phyloP scores from a whole-genome alignment of 2,113 vertebrate genomes.

The Oreochromis tanganicae region DNA sequence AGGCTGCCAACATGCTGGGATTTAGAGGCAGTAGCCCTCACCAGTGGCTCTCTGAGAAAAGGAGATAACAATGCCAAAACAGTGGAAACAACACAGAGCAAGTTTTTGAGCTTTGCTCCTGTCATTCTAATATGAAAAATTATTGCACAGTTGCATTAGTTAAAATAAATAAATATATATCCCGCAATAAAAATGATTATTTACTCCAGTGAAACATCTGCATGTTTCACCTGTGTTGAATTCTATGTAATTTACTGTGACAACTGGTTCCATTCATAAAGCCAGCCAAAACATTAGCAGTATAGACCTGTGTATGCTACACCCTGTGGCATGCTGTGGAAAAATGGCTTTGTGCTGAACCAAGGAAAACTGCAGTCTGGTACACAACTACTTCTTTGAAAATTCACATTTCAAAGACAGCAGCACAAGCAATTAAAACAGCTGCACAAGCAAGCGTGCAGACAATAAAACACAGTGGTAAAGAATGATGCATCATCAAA shows the following conservation, averaged over 20 bases:
- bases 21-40: slow-evolving; percentile 45
- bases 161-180: background rate
- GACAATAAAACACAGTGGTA: background rate
- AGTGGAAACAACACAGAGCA: slow-evolving; percentile 8
- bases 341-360: background rate
- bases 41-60: slow-evolving; percentile 33
- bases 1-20: slow-evolving; percentile 55
- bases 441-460: background rate
- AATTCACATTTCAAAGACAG: background rate
- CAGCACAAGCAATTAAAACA: background rate
- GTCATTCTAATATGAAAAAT: background rate
- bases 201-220: background rate
- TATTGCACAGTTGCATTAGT: background rate
- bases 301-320: background rate
- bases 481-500: slow-evolving; percentile 45
- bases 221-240: background rate
- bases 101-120: background rate
- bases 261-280: background rate
- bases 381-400: background rate
- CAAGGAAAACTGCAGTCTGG: background rate
- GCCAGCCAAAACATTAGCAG: background rate
- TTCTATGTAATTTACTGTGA: background rate
- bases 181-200: background rate
- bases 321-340: background rate
- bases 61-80: slow-evolving; percentile 28